Evolutionary conservation across 2,797 vertebrate species (phyloP).

Genomic region (Chiloscyllium punctatum): DNA sequence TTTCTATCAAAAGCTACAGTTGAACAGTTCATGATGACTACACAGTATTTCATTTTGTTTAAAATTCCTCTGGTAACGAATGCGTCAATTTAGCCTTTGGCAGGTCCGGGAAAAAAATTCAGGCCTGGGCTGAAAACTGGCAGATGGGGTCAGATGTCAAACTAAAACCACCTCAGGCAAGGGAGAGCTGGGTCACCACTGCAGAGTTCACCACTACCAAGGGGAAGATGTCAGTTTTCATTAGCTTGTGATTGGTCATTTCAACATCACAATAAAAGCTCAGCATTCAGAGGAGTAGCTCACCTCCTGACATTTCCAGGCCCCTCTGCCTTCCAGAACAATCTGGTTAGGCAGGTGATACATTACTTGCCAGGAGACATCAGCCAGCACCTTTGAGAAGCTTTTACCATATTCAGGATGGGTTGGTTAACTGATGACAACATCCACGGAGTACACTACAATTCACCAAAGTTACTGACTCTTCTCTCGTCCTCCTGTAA

Average conservation of each 20-base stretch:
- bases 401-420: background rate
- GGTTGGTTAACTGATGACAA: background rate
- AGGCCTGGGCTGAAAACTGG: background rate
- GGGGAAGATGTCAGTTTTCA: background rate
- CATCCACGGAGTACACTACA: background rate
- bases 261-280: background rate
- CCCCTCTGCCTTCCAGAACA: background rate
- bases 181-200: background rate
- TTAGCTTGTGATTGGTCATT: background rate
- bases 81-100: too few relatives aligned
- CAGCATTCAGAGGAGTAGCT: background rate
- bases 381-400: background rate
- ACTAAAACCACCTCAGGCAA: background rate
- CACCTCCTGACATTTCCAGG: background rate
- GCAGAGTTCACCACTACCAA: background rate
- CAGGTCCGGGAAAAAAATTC: background rate
- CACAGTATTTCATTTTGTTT: too few relatives aligned
- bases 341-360: background rate
- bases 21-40: too few relatives aligned
- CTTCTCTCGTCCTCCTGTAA: background rate
- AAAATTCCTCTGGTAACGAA: too few relatives aligned
- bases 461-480: background rate
- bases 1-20: background rate
- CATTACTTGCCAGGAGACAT: background rate
- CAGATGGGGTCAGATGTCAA: background rate